These are phyloP conservation scores for Molossus molossus DNA, from an alignment of 2,797 vertebrate species.

Conservation along the genomic window DNA sequence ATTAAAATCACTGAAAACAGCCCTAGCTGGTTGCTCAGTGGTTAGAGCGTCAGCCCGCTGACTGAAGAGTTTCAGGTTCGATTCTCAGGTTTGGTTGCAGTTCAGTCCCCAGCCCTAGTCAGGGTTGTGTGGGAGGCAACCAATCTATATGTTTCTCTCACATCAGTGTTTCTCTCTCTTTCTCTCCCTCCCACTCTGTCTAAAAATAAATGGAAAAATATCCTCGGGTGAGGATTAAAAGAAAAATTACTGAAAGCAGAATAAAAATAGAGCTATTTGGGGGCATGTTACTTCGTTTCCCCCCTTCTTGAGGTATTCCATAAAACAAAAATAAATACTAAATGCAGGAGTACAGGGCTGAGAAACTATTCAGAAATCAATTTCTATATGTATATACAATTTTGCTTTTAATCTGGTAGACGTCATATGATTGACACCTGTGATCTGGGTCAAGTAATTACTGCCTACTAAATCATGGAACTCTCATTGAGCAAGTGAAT, in stretches of 20 bases:
- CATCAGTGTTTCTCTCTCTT: no score
- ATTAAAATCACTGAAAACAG: conserved; percentile 15
- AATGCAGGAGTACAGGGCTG: background rate
- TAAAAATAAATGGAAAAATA: no score
- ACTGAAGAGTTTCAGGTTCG: background rate
- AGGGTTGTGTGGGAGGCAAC: background rate
- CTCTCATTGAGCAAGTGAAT: background rate
- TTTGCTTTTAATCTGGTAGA: background rate
- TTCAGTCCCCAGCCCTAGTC: background rate
- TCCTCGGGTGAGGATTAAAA: no score
- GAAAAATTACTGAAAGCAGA: background rate
- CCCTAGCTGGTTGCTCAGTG: background rate
- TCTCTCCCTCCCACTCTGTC: no score
- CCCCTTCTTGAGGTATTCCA: background rate
- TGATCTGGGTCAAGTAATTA: background rate
- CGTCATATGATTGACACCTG: background rate
- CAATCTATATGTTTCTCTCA: no score
- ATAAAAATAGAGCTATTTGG: background rate
- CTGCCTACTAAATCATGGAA: background rate
- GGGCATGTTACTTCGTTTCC: background rate
- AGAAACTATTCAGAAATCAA: background rate
- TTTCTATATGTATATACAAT: background rate
- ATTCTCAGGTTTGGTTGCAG: background rate
- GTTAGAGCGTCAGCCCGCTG: background rate
- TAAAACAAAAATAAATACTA: background rate